A percentile compares a stretch with the other conserved stretches of the same genome.
Evolutionary conservation across 2,113 vertebrate genomes (phyloP).

Genomic region (Actinemys pallida): DNA sequence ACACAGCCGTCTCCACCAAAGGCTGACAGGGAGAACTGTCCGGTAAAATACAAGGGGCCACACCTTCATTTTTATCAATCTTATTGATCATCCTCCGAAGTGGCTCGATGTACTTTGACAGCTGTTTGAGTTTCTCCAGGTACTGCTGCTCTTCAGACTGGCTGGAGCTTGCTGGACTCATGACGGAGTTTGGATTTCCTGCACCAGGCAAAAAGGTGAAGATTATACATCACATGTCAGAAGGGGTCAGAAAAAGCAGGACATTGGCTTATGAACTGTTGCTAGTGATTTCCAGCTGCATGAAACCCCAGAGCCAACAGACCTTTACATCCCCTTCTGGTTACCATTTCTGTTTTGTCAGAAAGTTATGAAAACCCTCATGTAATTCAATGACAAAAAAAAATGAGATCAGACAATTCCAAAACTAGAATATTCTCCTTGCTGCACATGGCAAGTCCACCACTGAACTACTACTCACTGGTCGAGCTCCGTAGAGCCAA

Average conservation of each 20-base stretch:
- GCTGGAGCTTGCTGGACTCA: slow-evolving; percentile 91
- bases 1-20: neutral
- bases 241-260: neutral
- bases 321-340: neutral
- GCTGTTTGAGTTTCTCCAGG: slow-evolving; percentile 97
- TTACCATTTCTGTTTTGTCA: neutral
- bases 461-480: neutral
- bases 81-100: slow-evolving; percentile 98
- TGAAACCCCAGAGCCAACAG: neutral
- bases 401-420: neutral
- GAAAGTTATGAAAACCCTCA: neutral
- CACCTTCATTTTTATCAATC: slow-evolving; percentile 99
- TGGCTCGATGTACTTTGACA: slow-evolving; percentile 97
- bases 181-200: slow-evolving; percentile 95
- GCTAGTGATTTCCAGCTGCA: neutral
- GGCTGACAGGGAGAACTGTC: neutral
- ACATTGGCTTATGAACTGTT: neutral
- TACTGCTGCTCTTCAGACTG: slow-evolving; percentile 98
- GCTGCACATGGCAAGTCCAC: neutral
- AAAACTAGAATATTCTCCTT: neutral
- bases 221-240: neutral
- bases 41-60: neutral
- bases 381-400: neutral
- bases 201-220: slow-evolving; percentile 4
- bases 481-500: neutral